These are phyloP conservation scores for Lycodopsis pacificus DNA, from an alignment of 2,797 vertebrate species.

Conservation along the genomic window DNA sequence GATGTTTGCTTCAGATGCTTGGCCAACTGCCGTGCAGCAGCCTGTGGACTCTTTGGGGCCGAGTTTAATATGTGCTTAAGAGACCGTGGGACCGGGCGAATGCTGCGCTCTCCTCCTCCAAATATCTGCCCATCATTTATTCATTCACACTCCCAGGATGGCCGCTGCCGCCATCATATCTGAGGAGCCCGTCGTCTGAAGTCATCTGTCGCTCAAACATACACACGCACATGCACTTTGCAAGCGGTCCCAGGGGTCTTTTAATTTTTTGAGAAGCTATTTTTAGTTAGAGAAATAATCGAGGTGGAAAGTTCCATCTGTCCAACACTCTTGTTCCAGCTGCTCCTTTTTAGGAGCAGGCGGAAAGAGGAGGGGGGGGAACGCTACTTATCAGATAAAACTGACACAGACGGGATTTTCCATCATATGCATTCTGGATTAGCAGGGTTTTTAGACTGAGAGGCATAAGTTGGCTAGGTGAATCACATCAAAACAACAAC, in stretches of 20 bases:
- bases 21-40: constrained; percentile 58
- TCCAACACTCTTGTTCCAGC: constrained; percentile 86
- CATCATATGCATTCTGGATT: constrained; percentile 38
- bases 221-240: constrained; percentile 71
- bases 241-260: constrained; percentile 82
- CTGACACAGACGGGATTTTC: constrained; percentile 50
- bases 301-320: constrained; percentile 91
- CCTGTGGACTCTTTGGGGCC: constrained; percentile 57
- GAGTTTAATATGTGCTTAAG: constrained; percentile 76
- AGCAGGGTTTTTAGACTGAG: constrained; percentile 15
- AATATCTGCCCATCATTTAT: constrained; percentile 84
- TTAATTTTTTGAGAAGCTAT: constrained; percentile 87
- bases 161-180: constrained; percentile 68
- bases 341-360: constrained; percentile 84
- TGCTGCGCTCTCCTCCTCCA: constrained; percentile 56
- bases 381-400: constrained; percentile 65
- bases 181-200: constrained; percentile 67
- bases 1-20: constrained; percentile 76
- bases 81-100: constrained; percentile 61
- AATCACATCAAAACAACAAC: neutral
- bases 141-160: constrained; percentile 75
- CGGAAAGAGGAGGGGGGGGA: constrained; percentile 44
- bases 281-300: constrained; percentile 87
- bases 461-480: neutral
- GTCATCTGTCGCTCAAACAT: constrained; percentile 73